Evolutionary conservation across 2,113 vertebrate species (phyloP).

Genomic region (Spermophilus dauricus): DNA sequence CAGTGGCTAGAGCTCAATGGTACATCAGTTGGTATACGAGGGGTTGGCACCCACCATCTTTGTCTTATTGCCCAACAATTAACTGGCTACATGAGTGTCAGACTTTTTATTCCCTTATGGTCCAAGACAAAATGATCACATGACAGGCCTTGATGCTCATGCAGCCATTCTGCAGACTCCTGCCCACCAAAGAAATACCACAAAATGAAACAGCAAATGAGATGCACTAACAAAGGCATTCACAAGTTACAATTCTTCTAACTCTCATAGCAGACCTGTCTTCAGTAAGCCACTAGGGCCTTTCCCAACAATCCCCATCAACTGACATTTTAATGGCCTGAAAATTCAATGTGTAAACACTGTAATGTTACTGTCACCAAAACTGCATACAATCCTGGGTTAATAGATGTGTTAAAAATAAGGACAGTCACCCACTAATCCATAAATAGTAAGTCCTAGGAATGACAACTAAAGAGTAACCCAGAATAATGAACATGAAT

Average conservation of each 20-base stretch:
- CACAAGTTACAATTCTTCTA: not conserved
- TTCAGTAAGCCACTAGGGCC: not conserved
- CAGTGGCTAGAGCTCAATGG: not conserved
- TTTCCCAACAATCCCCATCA: not conserved
- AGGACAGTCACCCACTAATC: not conserved
- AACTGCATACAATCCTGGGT: not conserved
- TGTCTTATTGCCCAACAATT: not conserved
- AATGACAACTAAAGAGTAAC: not conserved
- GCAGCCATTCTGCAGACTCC: conserved; percentile 95
- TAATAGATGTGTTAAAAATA: not conserved
- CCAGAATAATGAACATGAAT: not conserved
- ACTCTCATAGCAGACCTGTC: not conserved
- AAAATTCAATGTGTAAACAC: not conserved
- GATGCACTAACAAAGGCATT: not conserved
- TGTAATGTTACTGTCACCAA: not conserved
- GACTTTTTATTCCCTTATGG: not conserved
- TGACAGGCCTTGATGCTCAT: conserved; percentile 98
- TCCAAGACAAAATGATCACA: conserved; percentile 86
- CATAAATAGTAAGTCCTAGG: not conserved
- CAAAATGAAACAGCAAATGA: not conserved
- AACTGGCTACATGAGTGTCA: not conserved
- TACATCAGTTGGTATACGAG: not conserved
- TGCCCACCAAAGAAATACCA: conserved; percentile 88
- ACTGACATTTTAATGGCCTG: not conserved
- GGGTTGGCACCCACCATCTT: not conserved